Conservation (phyloP, 2,113 vertebrate species). For the Heteronetta atricapilla region DNA sequence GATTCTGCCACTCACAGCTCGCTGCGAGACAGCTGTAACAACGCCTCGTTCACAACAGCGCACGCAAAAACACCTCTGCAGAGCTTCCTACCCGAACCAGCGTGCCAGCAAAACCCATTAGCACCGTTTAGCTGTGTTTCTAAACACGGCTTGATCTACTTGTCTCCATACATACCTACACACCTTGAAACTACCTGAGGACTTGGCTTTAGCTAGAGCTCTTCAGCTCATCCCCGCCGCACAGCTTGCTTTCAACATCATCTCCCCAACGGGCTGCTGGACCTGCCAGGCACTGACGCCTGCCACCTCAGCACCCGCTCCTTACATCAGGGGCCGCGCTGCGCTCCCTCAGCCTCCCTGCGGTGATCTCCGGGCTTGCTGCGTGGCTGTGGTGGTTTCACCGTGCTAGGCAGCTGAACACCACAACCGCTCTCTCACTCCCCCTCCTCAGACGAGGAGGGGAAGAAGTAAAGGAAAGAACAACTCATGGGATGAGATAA, state of each 20-base stretch:
- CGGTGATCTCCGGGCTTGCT: background rate
- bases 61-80: background rate
- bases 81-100: background rate
- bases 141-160: background rate
- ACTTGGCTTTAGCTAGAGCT: background rate
- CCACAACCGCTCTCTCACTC: too few relatives aligned
- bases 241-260: background rate
- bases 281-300: background rate
- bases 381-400: too few relatives aligned
- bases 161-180: background rate
- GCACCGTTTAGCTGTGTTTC: background rate
- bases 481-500: too few relatives aligned
- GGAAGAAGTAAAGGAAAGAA: too few relatives aligned
- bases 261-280: accelerated
- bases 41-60: background rate
- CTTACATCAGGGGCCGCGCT: background rate
- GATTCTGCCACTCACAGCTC: background rate
- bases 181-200: background rate
- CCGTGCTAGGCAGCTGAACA: too few relatives aligned
- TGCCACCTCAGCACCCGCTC: accelerated
- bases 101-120: background rate
- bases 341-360: background rate
- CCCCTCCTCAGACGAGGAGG: too few relatives aligned
- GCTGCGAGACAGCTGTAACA: background rate
- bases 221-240: accelerated